Evolutionary conservation across 1,140 invertebrate species (phyloP).

Genomic region (Tachypleus tridentatus): DNA sequence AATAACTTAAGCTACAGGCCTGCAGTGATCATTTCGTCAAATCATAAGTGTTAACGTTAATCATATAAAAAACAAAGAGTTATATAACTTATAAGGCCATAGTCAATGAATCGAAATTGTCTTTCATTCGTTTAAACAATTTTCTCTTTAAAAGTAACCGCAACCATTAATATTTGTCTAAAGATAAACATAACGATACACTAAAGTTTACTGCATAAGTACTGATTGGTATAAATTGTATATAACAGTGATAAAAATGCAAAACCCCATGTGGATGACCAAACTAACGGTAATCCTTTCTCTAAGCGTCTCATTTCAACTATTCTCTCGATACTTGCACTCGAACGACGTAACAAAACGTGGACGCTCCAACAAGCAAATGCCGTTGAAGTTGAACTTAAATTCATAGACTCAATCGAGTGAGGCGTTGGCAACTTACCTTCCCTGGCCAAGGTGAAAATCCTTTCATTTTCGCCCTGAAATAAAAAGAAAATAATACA

Average conservation of each 20-base stretch:
- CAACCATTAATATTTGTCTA: too few relatives aligned
- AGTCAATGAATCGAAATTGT: too few relatives aligned
- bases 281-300: not conserved
- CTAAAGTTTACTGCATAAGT: too few relatives aligned
- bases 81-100: too few relatives aligned
- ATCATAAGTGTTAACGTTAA: too few relatives aligned
- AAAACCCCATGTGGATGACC: not conserved
- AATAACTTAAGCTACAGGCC: too few relatives aligned
- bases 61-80: too few relatives aligned
- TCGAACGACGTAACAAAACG: not conserved
- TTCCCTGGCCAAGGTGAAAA: conserved; percentile 30
- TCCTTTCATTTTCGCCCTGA: conserved; percentile 33
- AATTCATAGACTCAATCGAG: not conserved
- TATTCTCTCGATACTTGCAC: not conserved
- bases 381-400: not conserved
- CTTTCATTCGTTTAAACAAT: too few relatives aligned
- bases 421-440: not conserved
- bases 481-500: conserved; percentile 5
- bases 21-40: too few relatives aligned
- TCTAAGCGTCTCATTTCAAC: not conserved
- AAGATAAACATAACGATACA: too few relatives aligned
- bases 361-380: not conserved
- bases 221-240: too few relatives aligned
- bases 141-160: too few relatives aligned
- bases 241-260: not conserved